Conservation (phyloP, 2,888 invertebrate genomes). For the Ecliptopera silaceata region DNA sequence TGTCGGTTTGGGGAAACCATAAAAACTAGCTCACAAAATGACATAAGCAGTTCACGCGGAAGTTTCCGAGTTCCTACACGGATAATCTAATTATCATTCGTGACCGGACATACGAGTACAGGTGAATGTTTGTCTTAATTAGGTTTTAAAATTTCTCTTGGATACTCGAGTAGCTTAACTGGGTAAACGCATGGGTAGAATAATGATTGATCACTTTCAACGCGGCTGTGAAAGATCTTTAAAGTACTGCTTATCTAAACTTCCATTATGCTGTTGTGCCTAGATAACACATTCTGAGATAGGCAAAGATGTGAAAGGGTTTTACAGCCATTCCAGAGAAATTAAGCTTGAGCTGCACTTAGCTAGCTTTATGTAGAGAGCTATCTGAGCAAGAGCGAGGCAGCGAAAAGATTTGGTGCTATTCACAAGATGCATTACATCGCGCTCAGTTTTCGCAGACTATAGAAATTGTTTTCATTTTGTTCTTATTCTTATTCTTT, state of each 20-base stretch:
- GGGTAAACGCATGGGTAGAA: constrained; percentile 24
- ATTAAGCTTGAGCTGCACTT: not conserved
- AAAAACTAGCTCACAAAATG: constrained; percentile 39
- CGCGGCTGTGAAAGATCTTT: not conserved
- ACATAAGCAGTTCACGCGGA: constrained; percentile 36
- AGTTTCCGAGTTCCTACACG: constrained; percentile 45
- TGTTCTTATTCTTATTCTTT: not conserved
- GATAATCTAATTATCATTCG: constrained; percentile 55
- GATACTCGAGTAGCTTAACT: constrained; percentile 27
- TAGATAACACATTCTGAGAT: not conserved
- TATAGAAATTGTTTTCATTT: not conserved
- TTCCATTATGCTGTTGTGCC: not conserved
- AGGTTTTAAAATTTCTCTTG: constrained; percentile 47
- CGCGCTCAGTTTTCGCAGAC: not conserved
- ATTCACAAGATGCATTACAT: constrained; percentile 6
- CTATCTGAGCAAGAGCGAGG: not conserved
- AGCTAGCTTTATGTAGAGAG: not conserved
- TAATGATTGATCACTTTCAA: constrained; percentile 31
- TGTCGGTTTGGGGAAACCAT: constrained; percentile 39
- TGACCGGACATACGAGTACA: constrained; percentile 50
- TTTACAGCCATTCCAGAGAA: not conserved
- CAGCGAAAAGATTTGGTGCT: not conserved
- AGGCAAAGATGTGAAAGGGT: not conserved
- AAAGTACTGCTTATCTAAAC: not conserved
- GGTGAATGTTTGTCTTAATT: constrained; percentile 49